Evolutionary conservation across 1,140 invertebrate species (phyloP).

Genomic region (Triops cancriformis): DNA sequence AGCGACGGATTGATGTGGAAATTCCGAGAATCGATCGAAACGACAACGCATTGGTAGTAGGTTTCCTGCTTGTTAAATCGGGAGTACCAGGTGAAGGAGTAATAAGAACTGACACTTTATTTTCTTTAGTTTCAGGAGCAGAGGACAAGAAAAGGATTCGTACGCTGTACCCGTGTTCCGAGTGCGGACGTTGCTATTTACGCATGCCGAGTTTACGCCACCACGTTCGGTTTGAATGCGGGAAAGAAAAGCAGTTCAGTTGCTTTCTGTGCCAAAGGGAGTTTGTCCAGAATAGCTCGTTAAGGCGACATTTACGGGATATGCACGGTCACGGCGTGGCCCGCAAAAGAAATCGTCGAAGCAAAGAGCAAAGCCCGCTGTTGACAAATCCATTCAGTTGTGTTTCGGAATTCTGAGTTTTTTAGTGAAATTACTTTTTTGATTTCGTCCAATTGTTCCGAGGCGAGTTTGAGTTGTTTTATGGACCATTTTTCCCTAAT

Average conservation of each 20-base stretch:
- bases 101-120: neutral
- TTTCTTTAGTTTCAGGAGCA: neutral
- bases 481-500: too few species aligned
- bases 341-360: neutral
- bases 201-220: constrained; percentile 41
- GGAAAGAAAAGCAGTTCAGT: constrained; percentile 54
- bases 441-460: too few species aligned
- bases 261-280: constrained; percentile 47
- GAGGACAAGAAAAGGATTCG: neutral
- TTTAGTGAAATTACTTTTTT: too few species aligned
- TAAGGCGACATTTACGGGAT: neutral
- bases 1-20: neutral
- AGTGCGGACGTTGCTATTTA: constrained; percentile 55
- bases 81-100: neutral
- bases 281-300: neutral
- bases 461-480: too few species aligned
- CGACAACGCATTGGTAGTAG: neutral
- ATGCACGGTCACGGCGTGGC: neutral
- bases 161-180: constrained; percentile 43
- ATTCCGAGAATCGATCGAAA: neutral
- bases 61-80: neutral
- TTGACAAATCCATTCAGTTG: neutral
- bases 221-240: constrained; percentile 58
- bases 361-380: neutral
- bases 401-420: too few species aligned